Evolutionary conservation across 1,140 invertebrate genomes (phyloP).

Genomic region (Physella acuta): DNA sequence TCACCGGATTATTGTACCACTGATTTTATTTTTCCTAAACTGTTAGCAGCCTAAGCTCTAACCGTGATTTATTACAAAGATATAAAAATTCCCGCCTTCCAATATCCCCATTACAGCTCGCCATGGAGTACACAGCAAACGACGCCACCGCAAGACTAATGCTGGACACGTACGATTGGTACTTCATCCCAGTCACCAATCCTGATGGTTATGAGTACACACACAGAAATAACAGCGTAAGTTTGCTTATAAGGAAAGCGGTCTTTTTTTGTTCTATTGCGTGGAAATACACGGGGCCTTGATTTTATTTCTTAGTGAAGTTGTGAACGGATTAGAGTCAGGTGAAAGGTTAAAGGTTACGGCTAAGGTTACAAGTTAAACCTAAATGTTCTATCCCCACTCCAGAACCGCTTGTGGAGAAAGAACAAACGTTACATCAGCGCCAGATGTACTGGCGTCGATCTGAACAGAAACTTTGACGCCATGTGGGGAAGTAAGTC

Average conservation of each 20-base stretch:
- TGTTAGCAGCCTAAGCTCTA: too few species aligned
- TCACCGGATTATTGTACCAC: too few species aligned
- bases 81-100: too few species aligned
- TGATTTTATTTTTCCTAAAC: too few species aligned
- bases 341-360: not conserved
- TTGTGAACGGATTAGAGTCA: not conserved
- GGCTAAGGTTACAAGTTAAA: not conserved
- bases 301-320: not conserved
- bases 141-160: conserved; percentile 14
- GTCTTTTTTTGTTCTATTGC: not conserved
- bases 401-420: not conserved
- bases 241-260: not conserved
- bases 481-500: too few species aligned
- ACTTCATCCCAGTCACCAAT: conserved; percentile 71
- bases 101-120: too few species aligned
- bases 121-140: not conserved
- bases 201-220: conserved; percentile 73
- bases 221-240: conserved; percentile 13
- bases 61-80: too few species aligned
- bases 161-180: conserved; percentile 61
- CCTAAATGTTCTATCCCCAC: not conserved
- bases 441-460: too few species aligned
- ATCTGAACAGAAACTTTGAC: too few species aligned
- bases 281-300: not conserved
- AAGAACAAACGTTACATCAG: too few species aligned